These are phyloP conservation scores for Meleagris gallopavo DNA, from an alignment of 2,113 vertebrate species.

Conservation along the genomic window DNA sequence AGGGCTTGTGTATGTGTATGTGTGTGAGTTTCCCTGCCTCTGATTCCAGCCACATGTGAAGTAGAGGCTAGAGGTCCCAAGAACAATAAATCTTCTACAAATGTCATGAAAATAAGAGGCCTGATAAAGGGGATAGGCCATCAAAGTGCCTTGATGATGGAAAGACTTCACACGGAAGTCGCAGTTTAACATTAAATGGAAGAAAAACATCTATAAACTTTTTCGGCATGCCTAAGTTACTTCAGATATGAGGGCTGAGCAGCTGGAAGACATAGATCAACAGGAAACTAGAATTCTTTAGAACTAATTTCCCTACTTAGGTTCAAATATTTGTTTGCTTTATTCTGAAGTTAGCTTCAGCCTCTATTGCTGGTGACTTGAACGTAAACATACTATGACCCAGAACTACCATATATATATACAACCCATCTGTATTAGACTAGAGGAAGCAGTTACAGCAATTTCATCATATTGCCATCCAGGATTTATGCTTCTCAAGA, in stretches of 20 bases:
- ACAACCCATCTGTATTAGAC: not conserved
- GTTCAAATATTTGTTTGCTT: not conserved
- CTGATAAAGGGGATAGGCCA: not conserved
- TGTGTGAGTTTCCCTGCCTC: not conserved
- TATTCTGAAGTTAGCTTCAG: not conserved
- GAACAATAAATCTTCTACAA: not conserved
- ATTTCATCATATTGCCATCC: not conserved
- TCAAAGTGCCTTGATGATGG: not conserved
- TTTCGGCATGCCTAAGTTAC: not conserved
- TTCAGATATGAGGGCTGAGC: not conserved
- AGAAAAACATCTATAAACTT: not conserved
- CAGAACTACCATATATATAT: not conserved
- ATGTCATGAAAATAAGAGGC: not conserved
- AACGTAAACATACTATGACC: not conserved
- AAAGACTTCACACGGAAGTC: not conserved
- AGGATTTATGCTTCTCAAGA: not conserved
- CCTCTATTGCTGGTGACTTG: not conserved
- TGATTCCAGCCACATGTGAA: not conserved
- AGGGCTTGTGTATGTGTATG: not conserved
- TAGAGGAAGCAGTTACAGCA: not conserved
- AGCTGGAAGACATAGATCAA: not conserved
- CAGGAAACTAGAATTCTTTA: conserved; percentile 17
- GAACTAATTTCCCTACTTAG: not conserved
- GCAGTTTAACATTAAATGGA: not conserved
- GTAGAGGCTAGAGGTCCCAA: not conserved